Percentiles rank a stretch among this genome's conserved stretches.
phyloP scores from a whole-genome alignment of 2,888 invertebrate species.

The Oxyscelio sp. region DNA sequence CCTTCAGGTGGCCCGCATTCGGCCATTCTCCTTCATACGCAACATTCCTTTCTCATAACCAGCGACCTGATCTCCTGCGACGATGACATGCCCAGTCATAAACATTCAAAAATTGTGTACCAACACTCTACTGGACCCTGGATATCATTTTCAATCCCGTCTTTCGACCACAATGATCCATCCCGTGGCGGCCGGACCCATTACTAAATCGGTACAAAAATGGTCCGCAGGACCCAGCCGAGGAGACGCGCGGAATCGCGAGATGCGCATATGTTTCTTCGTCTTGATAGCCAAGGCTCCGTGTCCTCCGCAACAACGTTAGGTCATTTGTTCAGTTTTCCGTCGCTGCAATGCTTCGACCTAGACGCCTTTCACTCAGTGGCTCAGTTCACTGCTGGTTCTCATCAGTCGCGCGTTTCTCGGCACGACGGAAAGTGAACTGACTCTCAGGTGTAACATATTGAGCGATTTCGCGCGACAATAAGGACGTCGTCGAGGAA shows the following conservation, averaged over 20 bases:
- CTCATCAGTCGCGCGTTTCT: constrained; percentile 80
- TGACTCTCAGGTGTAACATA: constrained; percentile 59
- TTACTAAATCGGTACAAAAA: too few relatives aligned
- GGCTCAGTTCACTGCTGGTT: constrained; percentile 83
- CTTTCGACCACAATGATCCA: too few relatives aligned
- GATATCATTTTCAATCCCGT: too few relatives aligned
- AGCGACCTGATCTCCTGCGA: constrained; percentile 31
- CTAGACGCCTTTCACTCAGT: constrained; percentile 81
- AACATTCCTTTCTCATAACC: constrained; percentile 64
- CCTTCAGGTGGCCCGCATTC: constrained; percentile 58
- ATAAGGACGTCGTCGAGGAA: constrained; percentile 1
- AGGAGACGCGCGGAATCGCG: background rate
- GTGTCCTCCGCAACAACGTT: constrained; percentile 71
- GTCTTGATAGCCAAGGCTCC: constrained; percentile 67
- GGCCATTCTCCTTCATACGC: constrained; percentile 54
- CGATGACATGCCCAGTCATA: constrained; percentile 37
- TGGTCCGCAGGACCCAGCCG: too few relatives aligned
- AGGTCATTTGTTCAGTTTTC: constrained; percentile 73
- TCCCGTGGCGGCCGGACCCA: too few relatives aligned
- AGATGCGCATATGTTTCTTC: constrained; percentile 62
- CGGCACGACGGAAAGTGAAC: constrained; percentile 60
- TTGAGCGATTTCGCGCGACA: constrained; percentile 46
- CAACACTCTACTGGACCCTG: background rate
- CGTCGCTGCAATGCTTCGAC: constrained; percentile 65
- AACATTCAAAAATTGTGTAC: background rate